Percentiles rank a stretch among this genome's conserved stretches.
These are phyloP conservation scores for Epinephelus fuscoguttatus DNA, from an alignment of 2,113 vertebrate genomes.

Conservation along the genomic window DNA sequence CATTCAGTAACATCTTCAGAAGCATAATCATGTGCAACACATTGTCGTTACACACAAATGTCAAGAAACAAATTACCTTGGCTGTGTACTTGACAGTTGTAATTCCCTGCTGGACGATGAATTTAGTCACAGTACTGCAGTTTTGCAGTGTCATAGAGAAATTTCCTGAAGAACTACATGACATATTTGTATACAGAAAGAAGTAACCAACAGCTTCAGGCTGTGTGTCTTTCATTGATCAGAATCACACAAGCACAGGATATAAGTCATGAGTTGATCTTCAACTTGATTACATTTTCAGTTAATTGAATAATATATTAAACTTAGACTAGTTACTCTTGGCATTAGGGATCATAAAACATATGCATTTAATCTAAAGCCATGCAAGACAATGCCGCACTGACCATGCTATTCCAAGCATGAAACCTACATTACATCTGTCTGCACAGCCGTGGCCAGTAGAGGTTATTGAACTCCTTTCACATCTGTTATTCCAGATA, in stretches of 20 bases:
- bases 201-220: neutral
- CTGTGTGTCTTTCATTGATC: neutral
- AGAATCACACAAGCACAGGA: neutral
- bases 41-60: too few relatives aligned
- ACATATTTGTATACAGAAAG: neutral
- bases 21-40: neutral
- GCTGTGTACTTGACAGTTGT: neutral
- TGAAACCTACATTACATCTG: neutral
- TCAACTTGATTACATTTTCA: neutral
- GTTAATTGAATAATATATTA: neutral
- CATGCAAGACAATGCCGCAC: neutral
- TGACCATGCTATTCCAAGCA: neutral
- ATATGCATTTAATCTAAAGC: neutral
- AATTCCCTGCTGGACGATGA: neutral
- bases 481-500: neutral
- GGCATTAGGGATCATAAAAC: neutral
- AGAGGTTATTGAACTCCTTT: neutral
- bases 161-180: neutral
- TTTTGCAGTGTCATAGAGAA: too few relatives aligned
- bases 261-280: too few relatives aligned
- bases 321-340: neutral
- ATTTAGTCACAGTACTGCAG: neutral
- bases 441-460: neutral
- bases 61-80: neutral
- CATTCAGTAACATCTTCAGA: neutral